Percentiles rank a stretch among this genome's conserved stretches.
phyloP scores from a whole-genome alignment of 2,888 invertebrate species.

The Rhodophaea formosa region DNA sequence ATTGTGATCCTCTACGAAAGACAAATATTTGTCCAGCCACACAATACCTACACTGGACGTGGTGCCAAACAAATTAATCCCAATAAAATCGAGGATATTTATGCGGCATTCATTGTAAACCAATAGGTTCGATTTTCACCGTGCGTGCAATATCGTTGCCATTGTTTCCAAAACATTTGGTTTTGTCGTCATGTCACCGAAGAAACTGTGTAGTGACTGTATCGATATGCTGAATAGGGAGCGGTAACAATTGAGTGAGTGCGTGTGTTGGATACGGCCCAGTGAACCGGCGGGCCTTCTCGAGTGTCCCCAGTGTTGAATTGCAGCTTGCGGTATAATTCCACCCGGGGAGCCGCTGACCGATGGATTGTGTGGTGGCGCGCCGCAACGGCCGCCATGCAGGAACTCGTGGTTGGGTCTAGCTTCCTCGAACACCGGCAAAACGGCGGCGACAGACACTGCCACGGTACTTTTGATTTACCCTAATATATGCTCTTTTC shows the following conservation, averaged over 20 bases:
- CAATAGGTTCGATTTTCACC: slow-evolving; percentile 42
- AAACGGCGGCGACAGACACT: slow-evolving; percentile 69
- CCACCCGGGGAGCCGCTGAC: slow-evolving; percentile 54
- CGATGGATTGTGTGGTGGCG: slow-evolving; percentile 64
- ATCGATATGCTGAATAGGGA: slow-evolving; percentile 54
- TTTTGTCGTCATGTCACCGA: slow-evolving; percentile 54
- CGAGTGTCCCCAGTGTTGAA: slow-evolving; percentile 61
- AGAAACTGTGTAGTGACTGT: slow-evolving; percentile 57
- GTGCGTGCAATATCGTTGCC: slow-evolving; percentile 40
- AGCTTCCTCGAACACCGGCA: slow-evolving; percentile 60
- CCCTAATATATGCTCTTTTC: slow-evolving; percentile 39
- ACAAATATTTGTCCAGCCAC: slow-evolving; percentile 35
- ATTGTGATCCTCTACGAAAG: slow-evolving; percentile 43
- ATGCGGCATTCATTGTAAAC: slow-evolving; percentile 32
- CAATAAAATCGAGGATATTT: slow-evolving; percentile 24
- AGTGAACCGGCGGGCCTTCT: slow-evolving; percentile 54
- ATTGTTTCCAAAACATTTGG: slow-evolving; percentile 72
- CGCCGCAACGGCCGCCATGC: slow-evolving; percentile 64
- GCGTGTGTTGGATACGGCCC: slow-evolving; percentile 68
- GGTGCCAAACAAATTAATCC: slow-evolving; percentile 30
- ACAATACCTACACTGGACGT: slow-evolving; percentile 31
- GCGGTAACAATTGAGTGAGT: slow-evolving; percentile 64
- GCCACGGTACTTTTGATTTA: slow-evolving; percentile 66
- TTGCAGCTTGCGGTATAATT: slow-evolving; percentile 48
- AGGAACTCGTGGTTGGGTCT: slow-evolving; percentile 62